phyloP scores from a whole-genome alignment of 1,140 invertebrate genomes.

The Ectropis grisescens region DNA sequence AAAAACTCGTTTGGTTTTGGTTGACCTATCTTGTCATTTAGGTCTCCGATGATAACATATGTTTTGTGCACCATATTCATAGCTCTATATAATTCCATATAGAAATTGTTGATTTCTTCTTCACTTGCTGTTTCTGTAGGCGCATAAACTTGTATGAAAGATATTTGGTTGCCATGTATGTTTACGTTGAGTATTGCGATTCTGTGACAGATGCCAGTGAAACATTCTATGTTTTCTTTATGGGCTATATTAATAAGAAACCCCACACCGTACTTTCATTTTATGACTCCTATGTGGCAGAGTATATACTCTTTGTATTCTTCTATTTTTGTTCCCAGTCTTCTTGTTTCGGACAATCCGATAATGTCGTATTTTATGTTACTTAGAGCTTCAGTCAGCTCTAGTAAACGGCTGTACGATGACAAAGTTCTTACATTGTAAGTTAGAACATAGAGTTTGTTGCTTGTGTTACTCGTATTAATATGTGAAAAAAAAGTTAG shows the following conservation, averaged over 20 bases:
- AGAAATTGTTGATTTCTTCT: neutral
- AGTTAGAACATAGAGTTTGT: neutral
- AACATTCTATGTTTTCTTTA: neutral
- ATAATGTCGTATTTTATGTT: neutral
- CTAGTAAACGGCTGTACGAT: neutral
- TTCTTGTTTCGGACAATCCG: neutral
- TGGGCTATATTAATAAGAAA: neutral
- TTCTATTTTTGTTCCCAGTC: neutral
- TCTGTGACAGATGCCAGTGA: neutral
- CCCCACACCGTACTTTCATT: neutral
- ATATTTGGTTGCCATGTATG: neutral
- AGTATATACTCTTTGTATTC: neutral
- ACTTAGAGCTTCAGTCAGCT: neutral
- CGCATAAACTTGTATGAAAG: neutral
- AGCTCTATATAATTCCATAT: neutral
- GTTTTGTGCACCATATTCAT: neutral
- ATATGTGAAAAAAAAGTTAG: no score
- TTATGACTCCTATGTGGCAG: neutral
- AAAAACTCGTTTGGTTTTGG: neutral
- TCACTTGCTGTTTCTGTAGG: neutral
- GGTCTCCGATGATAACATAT: neutral
- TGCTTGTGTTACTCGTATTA: conserved; percentile 3
- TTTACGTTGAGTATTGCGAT: neutral
- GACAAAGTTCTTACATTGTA: neutral
- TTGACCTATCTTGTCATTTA: neutral